Base-by-base conservation (phyloP, 2,888 invertebrate genomes). In the Punctoribates punctum region DNA sequence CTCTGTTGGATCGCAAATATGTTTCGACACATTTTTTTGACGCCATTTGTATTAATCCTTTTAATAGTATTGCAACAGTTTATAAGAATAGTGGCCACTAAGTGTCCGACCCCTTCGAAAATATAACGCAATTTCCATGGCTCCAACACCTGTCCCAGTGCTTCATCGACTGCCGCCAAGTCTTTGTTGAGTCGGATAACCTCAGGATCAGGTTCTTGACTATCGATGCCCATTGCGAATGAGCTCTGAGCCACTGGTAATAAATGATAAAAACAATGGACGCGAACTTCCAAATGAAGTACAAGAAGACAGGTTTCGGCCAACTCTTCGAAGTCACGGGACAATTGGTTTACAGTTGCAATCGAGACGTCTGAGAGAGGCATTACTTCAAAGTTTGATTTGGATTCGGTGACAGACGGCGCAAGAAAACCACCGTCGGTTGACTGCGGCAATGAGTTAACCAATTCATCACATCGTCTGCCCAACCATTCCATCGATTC, bases 181-280 rank as follows among this genome's bases (percentile, higher is more conserved):
- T 93, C 91, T 82, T 90, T 88, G 81, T 91, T 91, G 54, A 94
- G 85, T 81, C 91, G 90, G 77, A 91, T 86, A 60, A 91, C 90
- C 83, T 90, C 89, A 57, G 88, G 88, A 85, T 90, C 91, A 9
- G 90, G 90, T 76, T 92, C 91, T 79, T 91, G 89, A 74, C 89
- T 89, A 83, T 91, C 90, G 81, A 89, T 88, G 78, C 89, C 88
- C 70, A 84, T 84, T 34, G 83, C 83, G 81, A 81, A 82, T 1
- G 79, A 80, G 57, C 80, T 79, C 77, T 80, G 76, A 42, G 75
- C 79, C 60, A 78, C 79, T 77, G 78, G 81, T 77, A 88, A 87
- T 79, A 97, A 86, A 85, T 94, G 95, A 86, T 94, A 94, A 86
- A 97, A 96, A 85, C 96, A 97, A 83, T 96, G 95, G 62, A 97